Percentiles rank a stretch among this genome's conserved stretches.
Evolutionary conservation across 2,797 vertebrate genomes (phyloP).

Genomic region (Pantherophis vulpinus): DNA sequence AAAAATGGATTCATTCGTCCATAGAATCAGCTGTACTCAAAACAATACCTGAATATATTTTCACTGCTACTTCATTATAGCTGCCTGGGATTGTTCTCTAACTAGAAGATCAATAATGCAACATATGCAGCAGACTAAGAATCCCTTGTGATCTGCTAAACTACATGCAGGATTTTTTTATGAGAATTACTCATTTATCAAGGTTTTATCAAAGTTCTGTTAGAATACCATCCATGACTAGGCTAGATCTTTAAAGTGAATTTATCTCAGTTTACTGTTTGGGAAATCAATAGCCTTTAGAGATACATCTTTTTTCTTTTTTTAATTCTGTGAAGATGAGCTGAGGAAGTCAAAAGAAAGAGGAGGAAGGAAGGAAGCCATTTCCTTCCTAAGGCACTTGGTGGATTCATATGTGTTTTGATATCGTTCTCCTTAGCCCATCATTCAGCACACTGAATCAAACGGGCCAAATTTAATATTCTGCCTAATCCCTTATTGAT

Average conservation of each 20-base stretch:
- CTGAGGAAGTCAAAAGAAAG: background rate
- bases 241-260: background rate
- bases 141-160: background rate
- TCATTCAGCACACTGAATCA: background rate
- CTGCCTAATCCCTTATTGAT: background rate
- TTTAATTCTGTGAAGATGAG: background rate
- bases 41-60: background rate
- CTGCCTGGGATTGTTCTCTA: background rate
- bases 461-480: background rate
- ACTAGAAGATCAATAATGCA: background rate
- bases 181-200: background rate
- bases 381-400: background rate
- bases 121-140: background rate
- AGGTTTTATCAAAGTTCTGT: background rate
- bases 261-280: background rate
- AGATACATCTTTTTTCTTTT: background rate
- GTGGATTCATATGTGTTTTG: background rate
- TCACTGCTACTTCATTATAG: background rate
- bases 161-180: background rate
- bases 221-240: background rate
- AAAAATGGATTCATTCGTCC: background rate
- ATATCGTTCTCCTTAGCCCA: background rate
- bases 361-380: background rate
- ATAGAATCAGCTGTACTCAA: background rate
- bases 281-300: background rate